phyloP scores from a whole-genome alignment of 1,140 invertebrate species.

The Hyles vespertilio region DNA sequence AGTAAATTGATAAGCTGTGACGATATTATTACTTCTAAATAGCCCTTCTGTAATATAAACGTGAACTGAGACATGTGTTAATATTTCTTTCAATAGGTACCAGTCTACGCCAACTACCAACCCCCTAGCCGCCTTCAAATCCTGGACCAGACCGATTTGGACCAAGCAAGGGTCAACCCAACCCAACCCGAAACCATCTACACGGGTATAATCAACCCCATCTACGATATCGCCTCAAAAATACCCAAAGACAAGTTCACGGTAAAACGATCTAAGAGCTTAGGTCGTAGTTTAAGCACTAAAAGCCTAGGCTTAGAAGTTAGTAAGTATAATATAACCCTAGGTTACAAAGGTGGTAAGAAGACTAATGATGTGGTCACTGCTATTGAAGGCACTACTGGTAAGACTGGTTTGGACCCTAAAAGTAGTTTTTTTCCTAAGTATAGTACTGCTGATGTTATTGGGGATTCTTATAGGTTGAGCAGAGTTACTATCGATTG shows the following conservation, averaged over 20 bases:
- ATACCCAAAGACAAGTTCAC: slow-evolving; percentile 53
- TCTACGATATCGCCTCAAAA: slow-evolving; percentile 47
- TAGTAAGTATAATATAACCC: slow-evolving; percentile 46
- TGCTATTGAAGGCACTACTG: slow-evolving; percentile 43
- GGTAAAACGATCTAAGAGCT: slow-evolving; percentile 57
- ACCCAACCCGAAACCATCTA: slow-evolving; percentile 22
- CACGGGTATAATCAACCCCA: slow-evolving; percentile 59
- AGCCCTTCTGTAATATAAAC: no score
- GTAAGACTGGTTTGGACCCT: slow-evolving; percentile 46
- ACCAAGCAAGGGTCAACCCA: slow-evolving; percentile 16
- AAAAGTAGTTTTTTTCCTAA: slow-evolving; percentile 50
- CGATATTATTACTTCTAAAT: no score
- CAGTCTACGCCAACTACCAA: slow-evolving; percentile 35
- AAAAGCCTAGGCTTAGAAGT: slow-evolving; percentile 43
- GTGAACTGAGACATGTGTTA: not conserved
- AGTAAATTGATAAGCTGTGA: no score
- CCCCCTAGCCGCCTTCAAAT: slow-evolving; percentile 42
- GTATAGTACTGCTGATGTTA: slow-evolving; percentile 36
- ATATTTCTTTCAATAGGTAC: slow-evolving; percentile 26
- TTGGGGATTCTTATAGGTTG: slow-evolving; percentile 55
- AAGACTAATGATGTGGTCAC: slow-evolving; percentile 61
- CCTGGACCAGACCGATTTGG: slow-evolving; percentile 13
- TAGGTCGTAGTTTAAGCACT: slow-evolving; percentile 53
- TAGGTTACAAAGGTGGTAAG: slow-evolving; percentile 42
- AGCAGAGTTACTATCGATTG: slow-evolving; percentile 56